These are phyloP conservation scores for Aphelinus atriplicis DNA, from an alignment of 1,140 invertebrate species.

Conservation along the genomic window DNA sequence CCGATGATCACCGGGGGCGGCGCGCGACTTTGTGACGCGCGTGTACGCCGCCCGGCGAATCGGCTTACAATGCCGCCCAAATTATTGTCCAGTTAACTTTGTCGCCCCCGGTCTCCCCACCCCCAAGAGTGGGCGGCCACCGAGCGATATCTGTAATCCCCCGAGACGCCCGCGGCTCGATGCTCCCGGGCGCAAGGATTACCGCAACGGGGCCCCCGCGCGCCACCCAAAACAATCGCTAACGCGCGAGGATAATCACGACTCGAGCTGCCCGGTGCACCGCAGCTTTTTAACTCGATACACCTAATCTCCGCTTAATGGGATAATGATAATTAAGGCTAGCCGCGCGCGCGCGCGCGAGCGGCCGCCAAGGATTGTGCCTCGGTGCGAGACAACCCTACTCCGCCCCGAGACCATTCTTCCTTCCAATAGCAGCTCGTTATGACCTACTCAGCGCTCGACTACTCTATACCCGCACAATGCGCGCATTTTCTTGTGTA, in stretches of 20 bases:
- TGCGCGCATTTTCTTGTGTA: too few relatives aligned
- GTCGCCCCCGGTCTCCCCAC: conserved; percentile 7
- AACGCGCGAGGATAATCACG: neutral
- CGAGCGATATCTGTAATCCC: too few relatives aligned
- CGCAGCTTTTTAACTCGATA: conserved; percentile 18
- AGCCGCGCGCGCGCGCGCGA: too few relatives aligned
- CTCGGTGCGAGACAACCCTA: too few relatives aligned
- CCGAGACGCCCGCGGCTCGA: too few relatives aligned
- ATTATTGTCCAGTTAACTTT: conserved; percentile 61
- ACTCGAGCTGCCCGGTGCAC: neutral
- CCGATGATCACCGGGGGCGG: conserved; percentile 24
- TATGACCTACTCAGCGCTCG: too few relatives aligned
- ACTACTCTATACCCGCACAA: too few relatives aligned
- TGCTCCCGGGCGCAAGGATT: neutral
- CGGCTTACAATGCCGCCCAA: conserved; percentile 12
- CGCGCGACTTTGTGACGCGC: neutral
- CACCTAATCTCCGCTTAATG: conserved; percentile 12
- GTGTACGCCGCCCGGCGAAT: too few relatives aligned
- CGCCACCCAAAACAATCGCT: neutral
- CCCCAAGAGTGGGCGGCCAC: too few relatives aligned
- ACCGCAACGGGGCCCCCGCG: neutral
- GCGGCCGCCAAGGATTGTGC: too few relatives aligned
- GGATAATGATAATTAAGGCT: conserved; percentile 22
- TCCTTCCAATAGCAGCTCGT: too few relatives aligned
- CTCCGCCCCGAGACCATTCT: too few relatives aligned